Percentiles rank a stretch among this genome's conserved stretches.
These are phyloP conservation scores for Drosophila longiperda DNA, from an alignment of 2,888 invertebrate species.

Conservation along the genomic window DNA sequence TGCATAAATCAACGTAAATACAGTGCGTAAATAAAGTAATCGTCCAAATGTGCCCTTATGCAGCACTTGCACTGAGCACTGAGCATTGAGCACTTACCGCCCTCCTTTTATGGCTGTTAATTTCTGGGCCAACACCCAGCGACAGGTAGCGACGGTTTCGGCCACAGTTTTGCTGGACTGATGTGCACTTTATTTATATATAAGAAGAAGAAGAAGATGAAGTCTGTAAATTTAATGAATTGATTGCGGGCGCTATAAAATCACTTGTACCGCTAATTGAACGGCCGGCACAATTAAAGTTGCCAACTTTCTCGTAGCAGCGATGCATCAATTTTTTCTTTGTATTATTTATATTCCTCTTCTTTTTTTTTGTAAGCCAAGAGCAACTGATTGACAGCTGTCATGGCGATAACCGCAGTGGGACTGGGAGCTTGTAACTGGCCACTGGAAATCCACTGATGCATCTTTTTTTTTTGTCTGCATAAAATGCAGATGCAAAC, in stretches of 20 bases:
- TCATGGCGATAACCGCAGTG: conserved; percentile 78
- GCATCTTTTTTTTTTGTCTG: conserved; percentile 34
- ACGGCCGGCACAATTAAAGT: conserved; percentile 65
- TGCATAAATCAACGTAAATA: conserved; percentile 76
- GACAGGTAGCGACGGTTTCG: conserved; percentile 21
- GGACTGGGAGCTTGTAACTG: conserved; percentile 51
- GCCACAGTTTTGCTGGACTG: conserved; percentile 15
- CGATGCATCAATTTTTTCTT: conserved; percentile 27
- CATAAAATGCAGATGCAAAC: conserved; percentile 75
- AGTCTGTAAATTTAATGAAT: conserved; percentile 36
- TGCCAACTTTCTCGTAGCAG: conserved; percentile 62
- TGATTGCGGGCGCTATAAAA: conserved; percentile 68
- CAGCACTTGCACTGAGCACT: conserved; percentile 24
- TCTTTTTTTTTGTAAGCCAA: conserved; percentile 14
- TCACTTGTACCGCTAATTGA: conserved; percentile 78
- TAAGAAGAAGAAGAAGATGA: conserved; percentile 2
- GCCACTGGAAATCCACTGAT: conserved; percentile 30
- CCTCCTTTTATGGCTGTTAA: conserved; percentile 54
- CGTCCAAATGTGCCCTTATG: conserved; percentile 59
- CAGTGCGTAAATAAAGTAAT: conserved; percentile 81
- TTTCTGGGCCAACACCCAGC: conserved; percentile 74
- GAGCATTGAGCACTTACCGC: conserved; percentile 3
- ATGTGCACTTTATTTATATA: conserved; percentile 21
- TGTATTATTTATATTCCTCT: conserved; percentile 4
- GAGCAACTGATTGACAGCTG: conserved; percentile 75